Conservation (phyloP, 1,140 invertebrate species). For the Drosophila jambulina region DNA sequence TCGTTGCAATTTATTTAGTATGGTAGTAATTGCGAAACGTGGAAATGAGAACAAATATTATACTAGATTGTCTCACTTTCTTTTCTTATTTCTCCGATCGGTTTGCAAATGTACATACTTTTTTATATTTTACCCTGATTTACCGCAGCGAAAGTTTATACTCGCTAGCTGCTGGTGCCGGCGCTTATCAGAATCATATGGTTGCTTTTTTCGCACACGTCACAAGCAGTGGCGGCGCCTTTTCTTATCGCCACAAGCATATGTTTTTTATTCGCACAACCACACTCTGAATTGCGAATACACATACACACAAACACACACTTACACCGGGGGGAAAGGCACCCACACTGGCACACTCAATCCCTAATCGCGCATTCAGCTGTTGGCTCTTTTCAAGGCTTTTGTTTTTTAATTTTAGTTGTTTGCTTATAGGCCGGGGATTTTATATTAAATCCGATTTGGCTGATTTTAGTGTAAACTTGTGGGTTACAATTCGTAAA, state of each 20-base stretch:
- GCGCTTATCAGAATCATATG: conserved; percentile 76
- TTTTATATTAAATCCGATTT: conserved; percentile 6
- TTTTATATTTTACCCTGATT: neutral
- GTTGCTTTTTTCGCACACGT: conserved; percentile 48
- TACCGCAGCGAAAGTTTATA: conserved; percentile 40
- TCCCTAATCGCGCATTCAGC: conserved; percentile 34
- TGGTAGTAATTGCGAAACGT: too few species aligned
- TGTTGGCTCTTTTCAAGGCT: conserved; percentile 43
- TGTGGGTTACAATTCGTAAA: neutral
- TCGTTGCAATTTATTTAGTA: neutral
- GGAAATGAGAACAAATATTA: neutral
- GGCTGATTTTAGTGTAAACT: neutral
- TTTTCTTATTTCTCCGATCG: neutral
- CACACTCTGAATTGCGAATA: neutral
- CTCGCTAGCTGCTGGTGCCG: conserved; percentile 11
- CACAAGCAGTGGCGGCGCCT: conserved; percentile 26
- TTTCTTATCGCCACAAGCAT: conserved; percentile 35
- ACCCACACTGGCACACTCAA: conserved; percentile 1
- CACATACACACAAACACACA: neutral
- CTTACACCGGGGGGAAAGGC: neutral
- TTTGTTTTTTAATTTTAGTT: conserved; percentile 17
- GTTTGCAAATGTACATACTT: too few species aligned
- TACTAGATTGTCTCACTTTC: neutral
- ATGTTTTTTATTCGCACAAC: conserved; percentile 45
- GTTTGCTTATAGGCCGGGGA: neutral